Evolutionary conservation across 2,888 invertebrate genomes (phyloP).

Genomic region (Scelioninae gen. 1): DNA sequence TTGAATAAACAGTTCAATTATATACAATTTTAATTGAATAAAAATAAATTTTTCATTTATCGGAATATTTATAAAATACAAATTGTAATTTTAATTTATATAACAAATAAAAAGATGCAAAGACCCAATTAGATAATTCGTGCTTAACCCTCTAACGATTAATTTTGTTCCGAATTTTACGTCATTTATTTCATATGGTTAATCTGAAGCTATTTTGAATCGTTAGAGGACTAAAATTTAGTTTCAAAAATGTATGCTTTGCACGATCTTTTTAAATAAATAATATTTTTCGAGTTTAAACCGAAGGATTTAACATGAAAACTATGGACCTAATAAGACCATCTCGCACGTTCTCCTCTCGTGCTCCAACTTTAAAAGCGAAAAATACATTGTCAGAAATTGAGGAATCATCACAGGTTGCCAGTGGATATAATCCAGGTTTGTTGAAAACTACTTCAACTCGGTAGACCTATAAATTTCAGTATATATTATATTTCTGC

Average conservation of each 20-base stretch:
- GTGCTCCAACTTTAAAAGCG: constrained; percentile 90
- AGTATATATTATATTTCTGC: background rate
- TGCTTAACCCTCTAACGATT: too few relatives aligned
- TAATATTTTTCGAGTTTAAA: background rate
- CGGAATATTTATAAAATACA: too few relatives aligned
- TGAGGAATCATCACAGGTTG: constrained; percentile 88
- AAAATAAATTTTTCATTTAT: too few relatives aligned
- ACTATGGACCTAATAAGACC: constrained; percentile 92
- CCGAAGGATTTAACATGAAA: constrained; percentile 84
- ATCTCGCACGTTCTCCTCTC: constrained; percentile 89
- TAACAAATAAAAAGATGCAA: background rate
- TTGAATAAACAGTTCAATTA: too few relatives aligned
- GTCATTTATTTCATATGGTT: too few relatives aligned
- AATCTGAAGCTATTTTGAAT: too few relatives aligned
- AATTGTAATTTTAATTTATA: background rate
- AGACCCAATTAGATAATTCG: too few relatives aligned
- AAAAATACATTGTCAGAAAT: constrained; percentile 90
- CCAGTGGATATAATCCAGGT: constrained; percentile 92
- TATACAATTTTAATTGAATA: too few relatives aligned
- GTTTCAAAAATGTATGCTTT: background rate
- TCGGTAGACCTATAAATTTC: constrained; percentile 87
- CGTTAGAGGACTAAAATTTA: too few relatives aligned
- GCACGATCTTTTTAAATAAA: background rate
- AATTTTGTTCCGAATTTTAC: too few relatives aligned
- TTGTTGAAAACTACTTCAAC: constrained; percentile 93